Conservation (phyloP, 2,888 invertebrate species). For the Drepanosiphum platanoidis region DNA sequence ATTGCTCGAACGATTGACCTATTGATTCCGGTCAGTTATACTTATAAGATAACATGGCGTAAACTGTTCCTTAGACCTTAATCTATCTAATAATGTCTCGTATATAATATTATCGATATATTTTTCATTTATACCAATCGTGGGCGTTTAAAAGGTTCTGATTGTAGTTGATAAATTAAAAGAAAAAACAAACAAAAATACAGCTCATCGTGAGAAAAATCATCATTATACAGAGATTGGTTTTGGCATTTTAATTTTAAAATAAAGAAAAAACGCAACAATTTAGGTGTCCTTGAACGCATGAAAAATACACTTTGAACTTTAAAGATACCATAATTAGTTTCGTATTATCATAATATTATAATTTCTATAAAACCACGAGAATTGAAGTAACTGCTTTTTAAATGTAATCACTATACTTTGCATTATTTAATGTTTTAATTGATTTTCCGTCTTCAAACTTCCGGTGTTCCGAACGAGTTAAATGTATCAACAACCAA, state of each 20-base stretch:
- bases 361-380: background rate
- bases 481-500: too few species aligned
- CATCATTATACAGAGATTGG: background rate
- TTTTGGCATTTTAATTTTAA: too few species aligned
- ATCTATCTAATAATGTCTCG: background rate
- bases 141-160: too few species aligned
- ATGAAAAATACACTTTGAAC: background rate
- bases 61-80: background rate
- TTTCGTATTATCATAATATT: background rate
- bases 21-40: slow-evolving; percentile 43
- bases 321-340: background rate
- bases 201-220: background rate
- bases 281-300: too few species aligned
- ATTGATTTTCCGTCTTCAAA: too few species aligned
- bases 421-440: background rate
- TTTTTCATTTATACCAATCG: too few species aligned
- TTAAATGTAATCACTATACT: background rate
- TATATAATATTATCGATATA: too few species aligned
- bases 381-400: background rate
- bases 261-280: too few species aligned
- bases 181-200: background rate
- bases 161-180: too few species aligned
- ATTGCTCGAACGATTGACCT: slow-evolving; percentile 35
- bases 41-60: background rate
- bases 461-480: too few species aligned